Conservation (phyloP, 2,888 invertebrate genomes). For the Pegoplata infirma region DNA sequence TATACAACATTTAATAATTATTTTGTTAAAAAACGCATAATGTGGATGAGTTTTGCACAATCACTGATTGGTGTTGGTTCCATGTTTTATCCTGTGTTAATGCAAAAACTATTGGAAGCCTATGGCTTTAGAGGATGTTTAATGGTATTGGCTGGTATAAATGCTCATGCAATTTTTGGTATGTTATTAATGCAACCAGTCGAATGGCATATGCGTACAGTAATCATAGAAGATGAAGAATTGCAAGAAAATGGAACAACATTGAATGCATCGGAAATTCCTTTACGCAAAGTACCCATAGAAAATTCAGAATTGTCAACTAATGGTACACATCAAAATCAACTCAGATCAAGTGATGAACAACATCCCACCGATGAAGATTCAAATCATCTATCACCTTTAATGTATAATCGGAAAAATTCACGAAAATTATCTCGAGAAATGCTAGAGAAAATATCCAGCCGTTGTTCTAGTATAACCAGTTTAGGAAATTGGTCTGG, state of each 20-base stretch:
- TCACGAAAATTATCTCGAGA: constrained; percentile 63
- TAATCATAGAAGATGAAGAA: constrained; percentile 70
- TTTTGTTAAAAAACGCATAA: constrained; percentile 83
- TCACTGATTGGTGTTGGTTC: constrained; percentile 84
- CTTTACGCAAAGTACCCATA: background rate
- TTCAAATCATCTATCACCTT: constrained; percentile 51
- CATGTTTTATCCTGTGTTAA: constrained; percentile 84
- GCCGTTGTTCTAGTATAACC: constrained; percentile 74
- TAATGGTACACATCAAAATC: too few species aligned
- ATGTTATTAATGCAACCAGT: constrained; percentile 87
- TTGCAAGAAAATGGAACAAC: constrained; percentile 64
- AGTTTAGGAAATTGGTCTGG: constrained; percentile 78
- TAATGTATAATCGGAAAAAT: constrained; percentile 41
- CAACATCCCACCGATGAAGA: constrained; percentile 13
- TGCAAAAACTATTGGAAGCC: constrained; percentile 81
- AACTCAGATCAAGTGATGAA: too few species aligned
- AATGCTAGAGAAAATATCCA: constrained; percentile 61
- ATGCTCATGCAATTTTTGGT: constrained; percentile 83
- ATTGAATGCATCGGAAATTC: background rate
- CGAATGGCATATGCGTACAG: constrained; percentile 83
- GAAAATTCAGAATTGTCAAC: background rate
- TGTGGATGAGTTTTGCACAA: constrained; percentile 88
- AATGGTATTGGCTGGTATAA: constrained; percentile 83
- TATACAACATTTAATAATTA: constrained; percentile 87
- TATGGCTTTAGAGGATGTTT: constrained; percentile 87